Conservation (phyloP, 2,113 vertebrate species). For the Chloropsis cyanopogon region DNA sequence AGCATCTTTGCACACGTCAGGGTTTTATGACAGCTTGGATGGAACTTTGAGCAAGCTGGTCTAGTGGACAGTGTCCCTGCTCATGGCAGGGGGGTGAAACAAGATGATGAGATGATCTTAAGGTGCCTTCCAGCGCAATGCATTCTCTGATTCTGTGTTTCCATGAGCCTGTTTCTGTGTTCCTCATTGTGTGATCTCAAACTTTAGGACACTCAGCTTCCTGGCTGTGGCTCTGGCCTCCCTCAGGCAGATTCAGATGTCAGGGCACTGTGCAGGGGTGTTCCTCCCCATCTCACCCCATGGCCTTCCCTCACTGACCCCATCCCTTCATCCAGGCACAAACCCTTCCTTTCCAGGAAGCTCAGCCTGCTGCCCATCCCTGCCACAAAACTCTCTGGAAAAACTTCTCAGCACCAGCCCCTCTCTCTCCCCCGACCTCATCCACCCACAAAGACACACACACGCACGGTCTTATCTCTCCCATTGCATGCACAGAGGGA, state of each 20-base stretch:
- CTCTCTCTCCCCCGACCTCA: not conserved
- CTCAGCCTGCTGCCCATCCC: accelerated
- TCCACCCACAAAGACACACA: not conserved
- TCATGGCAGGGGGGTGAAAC: not conserved
- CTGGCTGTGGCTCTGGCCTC: accelerated
- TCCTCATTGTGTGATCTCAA: not conserved
- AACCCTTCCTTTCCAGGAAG: accelerated
- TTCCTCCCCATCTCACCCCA: not conserved
- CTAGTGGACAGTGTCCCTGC: not conserved
- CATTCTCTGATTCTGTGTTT: not conserved
- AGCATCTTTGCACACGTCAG: accelerated
- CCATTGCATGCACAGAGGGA: not conserved
- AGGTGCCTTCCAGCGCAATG: not conserved
- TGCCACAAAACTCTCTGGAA: not conserved
- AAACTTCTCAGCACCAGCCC: not conserved
- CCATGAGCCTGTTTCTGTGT: not conserved
- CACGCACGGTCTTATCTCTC: not conserved
- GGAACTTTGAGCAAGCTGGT: not conserved
- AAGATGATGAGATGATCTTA: not conserved
- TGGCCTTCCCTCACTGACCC: accelerated
- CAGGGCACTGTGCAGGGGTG: accelerated
- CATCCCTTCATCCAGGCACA: accelerated
- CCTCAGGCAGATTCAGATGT: not conserved
- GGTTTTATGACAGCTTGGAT: not conserved
- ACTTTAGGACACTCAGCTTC: accelerated